Conservation (phyloP, 2,797 vertebrate genomes). For the Amblyraja radiata region DNA sequence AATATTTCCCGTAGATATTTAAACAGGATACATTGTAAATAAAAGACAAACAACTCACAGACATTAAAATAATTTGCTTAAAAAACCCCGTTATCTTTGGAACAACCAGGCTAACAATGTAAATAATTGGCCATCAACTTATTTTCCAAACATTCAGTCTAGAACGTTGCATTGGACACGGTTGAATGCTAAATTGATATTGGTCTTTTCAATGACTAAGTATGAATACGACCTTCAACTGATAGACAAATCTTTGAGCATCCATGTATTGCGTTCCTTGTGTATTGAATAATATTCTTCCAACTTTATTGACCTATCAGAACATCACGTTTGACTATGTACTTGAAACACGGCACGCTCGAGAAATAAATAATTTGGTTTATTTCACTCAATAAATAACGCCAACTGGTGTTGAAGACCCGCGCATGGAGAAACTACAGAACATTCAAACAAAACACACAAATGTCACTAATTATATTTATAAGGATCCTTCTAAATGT, state of each 20-base stretch:
- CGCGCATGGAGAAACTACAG: neutral
- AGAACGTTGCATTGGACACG: slow-evolving; percentile 7
- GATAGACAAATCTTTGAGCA: neutral
- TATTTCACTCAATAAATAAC: neutral
- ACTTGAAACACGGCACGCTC: neutral
- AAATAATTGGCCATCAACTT: neutral
- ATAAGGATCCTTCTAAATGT: neutral
- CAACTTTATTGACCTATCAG: neutral
- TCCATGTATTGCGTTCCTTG: neutral
- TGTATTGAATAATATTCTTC: neutral
- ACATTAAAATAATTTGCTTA: neutral
- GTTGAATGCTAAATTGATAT: neutral
- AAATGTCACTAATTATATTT: neutral
- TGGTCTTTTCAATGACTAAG: neutral
- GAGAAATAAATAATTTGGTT: neutral
- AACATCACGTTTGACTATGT: neutral
- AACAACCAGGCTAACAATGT: neutral
- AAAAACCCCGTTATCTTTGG: neutral
- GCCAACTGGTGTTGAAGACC: neutral
- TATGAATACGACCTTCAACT: neutral
- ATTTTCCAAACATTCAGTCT: neutral
- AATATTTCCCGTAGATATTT: neutral
- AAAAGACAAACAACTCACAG: neutral
- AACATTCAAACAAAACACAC: neutral
- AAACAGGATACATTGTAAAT: neutral